phyloP scores from a whole-genome alignment of 2,113 vertebrate genomes.

The Grammomys dolichurus region DNA sequence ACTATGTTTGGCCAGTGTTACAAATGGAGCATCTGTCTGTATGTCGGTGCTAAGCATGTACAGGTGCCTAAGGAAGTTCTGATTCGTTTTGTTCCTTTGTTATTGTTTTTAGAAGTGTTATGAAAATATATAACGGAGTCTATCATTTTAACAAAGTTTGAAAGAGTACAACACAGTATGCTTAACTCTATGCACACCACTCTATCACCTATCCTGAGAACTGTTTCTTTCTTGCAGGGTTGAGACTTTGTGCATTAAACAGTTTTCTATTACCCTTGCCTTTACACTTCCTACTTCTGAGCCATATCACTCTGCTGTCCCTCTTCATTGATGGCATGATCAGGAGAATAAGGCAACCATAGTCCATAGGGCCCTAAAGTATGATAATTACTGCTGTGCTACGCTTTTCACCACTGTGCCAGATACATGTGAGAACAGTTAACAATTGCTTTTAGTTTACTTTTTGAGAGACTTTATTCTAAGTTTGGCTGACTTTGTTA shows the following conservation, averaged over 20 bases:
- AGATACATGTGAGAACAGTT: neutral
- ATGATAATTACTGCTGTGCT: neutral
- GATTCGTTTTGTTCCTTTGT: neutral
- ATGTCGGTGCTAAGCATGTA: neutral
- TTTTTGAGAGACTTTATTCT: neutral
- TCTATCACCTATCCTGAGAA: neutral
- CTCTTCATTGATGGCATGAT: neutral
- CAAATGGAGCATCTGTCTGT: conserved; percentile 43
- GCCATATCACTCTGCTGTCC: neutral
- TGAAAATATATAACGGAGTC: neutral
- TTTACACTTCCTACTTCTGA: neutral
- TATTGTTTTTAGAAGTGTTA: neutral
- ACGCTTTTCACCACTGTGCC: neutral
- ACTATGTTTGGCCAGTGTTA: neutral
- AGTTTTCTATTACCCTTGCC: neutral
- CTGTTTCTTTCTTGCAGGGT: neutral
- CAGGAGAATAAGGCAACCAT: too few species aligned
- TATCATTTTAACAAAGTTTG: neutral
- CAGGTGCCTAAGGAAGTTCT: neutral
- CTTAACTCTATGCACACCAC: neutral
- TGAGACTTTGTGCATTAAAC: neutral
- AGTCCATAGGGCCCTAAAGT: neutral
- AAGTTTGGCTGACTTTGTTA: neutral
- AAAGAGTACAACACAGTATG: neutral
- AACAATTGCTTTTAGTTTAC: neutral